Conservation (phyloP, 1,140 invertebrate genomes). For the Eumeta japonica region DNA sequence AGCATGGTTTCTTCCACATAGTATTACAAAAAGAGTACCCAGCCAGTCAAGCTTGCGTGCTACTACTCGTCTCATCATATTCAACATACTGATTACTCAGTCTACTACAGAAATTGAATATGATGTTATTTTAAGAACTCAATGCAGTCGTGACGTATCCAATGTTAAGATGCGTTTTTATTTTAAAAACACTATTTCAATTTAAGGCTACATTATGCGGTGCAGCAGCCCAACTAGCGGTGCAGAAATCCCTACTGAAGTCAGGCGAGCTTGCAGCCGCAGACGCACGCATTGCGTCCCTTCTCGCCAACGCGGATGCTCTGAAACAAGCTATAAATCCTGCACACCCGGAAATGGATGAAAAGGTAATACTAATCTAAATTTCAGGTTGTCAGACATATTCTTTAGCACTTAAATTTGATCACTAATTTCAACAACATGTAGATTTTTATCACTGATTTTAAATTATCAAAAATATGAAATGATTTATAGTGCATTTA, state of each 20-base stretch:
- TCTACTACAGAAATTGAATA: too few species aligned
- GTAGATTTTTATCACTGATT: neutral
- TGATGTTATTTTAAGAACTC: too few species aligned
- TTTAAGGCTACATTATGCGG: constrained; percentile 58
- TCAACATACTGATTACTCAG: too few species aligned
- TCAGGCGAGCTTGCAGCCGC: constrained; percentile 78
- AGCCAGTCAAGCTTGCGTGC: too few species aligned
- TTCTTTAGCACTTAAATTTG: too few species aligned
- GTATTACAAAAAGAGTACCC: too few species aligned
- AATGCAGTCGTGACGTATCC: too few species aligned
- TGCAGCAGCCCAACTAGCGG: constrained; percentile 72
- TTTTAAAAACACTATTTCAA: neutral
- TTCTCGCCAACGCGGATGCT: constrained; percentile 75
- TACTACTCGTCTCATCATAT: too few species aligned
- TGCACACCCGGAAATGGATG: constrained; percentile 74
- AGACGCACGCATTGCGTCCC: constrained; percentile 71
- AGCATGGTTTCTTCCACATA: too few species aligned
- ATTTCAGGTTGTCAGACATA: neutral
- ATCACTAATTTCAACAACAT: neutral
- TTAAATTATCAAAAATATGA: neutral
- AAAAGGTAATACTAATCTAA: constrained; percentile 62
- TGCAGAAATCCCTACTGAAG: constrained; percentile 77
- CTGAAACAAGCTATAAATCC: constrained; percentile 65
- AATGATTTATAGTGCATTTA: too few species aligned
- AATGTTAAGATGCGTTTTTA: too few species aligned